Percentiles rank a stretch among this genome's conserved stretches.
phyloP scores from a whole-genome alignment of 2,888 invertebrate species.

The Lucinisca nassula region DNA sequence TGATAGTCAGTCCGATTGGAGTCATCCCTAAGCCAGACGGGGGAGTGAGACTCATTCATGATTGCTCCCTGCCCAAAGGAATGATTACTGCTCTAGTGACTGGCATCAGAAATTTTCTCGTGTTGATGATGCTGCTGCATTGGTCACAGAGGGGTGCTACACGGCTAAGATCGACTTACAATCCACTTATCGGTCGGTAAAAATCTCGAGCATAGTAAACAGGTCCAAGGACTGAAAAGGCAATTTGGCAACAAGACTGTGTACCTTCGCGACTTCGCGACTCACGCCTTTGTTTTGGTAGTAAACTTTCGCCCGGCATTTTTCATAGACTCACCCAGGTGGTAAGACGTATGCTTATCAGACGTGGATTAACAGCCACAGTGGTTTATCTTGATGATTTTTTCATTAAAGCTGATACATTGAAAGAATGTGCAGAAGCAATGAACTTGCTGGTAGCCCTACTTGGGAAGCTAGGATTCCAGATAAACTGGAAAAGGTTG shows the following conservation, averaged over 20 bases:
- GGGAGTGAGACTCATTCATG: constrained; percentile 17
- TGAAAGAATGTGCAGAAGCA: background rate
- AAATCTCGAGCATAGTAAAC: background rate
- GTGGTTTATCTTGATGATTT: background rate
- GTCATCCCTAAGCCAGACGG: background rate
- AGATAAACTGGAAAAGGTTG: background rate
- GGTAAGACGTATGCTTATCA: background rate
- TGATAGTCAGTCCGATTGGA: background rate
- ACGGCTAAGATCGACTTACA: background rate
- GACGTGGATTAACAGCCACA: background rate
- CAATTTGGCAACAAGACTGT: background rate
- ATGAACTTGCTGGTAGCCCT: background rate
- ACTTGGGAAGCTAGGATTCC: constrained; percentile 4
- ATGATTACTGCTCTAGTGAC: background rate
- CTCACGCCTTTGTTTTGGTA: background rate
- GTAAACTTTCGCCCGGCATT: constrained; percentile 27
- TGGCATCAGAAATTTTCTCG: background rate
- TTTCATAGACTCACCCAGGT: constrained; percentile 25
- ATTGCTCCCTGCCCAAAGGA: background rate
- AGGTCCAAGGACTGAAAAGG: background rate
- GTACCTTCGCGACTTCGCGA: background rate
- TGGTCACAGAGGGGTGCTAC: background rate
- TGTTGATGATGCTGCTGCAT: background rate
- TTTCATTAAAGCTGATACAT: background rate
- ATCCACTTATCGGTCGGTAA: background rate